A percentile compares a stretch with the other conserved stretches of the same genome.
Evolutionary conservation across 2,797 vertebrate genomes (phyloP).

Genomic region (Pampus argenteus): DNA sequence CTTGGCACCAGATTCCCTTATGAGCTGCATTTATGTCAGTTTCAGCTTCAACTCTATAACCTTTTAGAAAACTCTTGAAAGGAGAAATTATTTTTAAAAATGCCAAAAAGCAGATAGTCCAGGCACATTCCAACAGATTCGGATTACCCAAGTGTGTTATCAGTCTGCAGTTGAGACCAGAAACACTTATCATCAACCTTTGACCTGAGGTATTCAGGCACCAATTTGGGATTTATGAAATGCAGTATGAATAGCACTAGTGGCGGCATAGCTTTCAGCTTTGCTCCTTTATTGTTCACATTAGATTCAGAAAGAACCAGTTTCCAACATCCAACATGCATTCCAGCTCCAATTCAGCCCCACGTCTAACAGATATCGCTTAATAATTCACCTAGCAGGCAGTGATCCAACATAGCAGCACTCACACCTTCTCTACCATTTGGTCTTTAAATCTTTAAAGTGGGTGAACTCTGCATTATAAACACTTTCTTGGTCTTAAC

Average conservation of each 20-base stretch:
- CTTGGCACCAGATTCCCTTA: slow-evolving; percentile 11
- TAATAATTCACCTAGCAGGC: neutral
- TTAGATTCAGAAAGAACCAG: neutral
- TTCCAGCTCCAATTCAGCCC: neutral
- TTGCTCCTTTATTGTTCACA: slow-evolving; percentile 4
- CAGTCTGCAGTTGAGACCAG: neutral
- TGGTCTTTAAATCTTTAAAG: neutral
- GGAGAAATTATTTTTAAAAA: neutral
- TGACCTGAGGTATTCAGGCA: neutral
- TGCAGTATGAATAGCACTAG: neutral
- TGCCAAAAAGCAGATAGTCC: neutral
- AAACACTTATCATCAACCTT: neutral
- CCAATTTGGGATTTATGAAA: no score
- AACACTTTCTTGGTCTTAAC: neutral
- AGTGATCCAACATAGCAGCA: neutral
- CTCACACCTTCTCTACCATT: neutral
- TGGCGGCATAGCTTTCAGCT: slow-evolving; percentile 2
- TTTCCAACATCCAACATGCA: neutral
- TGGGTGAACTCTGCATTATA: slow-evolving; percentile 6
- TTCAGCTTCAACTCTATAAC: slow-evolving; percentile 3
- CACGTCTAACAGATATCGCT: neutral
- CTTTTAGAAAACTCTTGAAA: neutral
- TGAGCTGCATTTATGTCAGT: neutral
- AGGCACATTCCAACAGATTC: neutral
- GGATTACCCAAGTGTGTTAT: neutral